Conservation (phyloP, 2,797 vertebrate species). For the Picus viridis region DNA sequence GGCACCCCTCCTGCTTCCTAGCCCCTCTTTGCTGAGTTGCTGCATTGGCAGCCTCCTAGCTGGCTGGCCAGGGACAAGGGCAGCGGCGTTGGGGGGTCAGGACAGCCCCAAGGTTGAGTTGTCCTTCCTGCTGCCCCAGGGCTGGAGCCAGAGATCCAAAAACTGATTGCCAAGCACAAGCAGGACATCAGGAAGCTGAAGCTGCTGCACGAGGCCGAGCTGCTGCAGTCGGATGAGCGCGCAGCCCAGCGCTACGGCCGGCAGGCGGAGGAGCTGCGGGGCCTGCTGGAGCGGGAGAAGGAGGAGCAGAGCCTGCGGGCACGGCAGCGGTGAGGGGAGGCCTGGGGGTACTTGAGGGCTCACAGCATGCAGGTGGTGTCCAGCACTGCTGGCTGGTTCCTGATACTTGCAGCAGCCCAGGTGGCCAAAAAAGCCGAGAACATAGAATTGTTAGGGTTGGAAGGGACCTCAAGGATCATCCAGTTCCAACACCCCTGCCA, state of each 20-base stretch:
- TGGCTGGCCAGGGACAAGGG: not conserved
- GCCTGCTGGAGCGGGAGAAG: conserved; percentile 85
- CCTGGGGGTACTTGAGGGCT: not conserved
- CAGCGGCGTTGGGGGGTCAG: fast-evolving
- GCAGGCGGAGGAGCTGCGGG: conserved; percentile 87
- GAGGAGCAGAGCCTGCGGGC: conserved; percentile 88
- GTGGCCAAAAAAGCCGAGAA: not conserved
- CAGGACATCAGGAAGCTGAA: conserved; percentile 90
- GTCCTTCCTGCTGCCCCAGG: conserved; percentile 71
- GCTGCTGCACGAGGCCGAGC: conserved; percentile 88
- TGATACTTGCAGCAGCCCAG: fast-evolving
- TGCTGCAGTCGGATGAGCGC: conserved; percentile 86
- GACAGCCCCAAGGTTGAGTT: fast-evolving
- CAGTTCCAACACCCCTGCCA: too few species aligned
- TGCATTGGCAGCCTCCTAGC: fast-evolving
- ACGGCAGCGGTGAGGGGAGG: conserved; percentile 68
- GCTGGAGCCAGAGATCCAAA: conserved; percentile 96
- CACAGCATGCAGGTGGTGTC: fast-evolving
- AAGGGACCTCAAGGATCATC: too few species aligned
- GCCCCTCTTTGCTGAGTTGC: not conserved
- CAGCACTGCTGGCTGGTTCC: fast-evolving
- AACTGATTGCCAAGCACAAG: conserved; percentile 90
- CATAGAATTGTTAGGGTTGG: too few species aligned
- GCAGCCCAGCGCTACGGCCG: conserved; percentile 83
- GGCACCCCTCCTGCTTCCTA: fast-evolving